Evolutionary conservation across 1,140 invertebrate genomes (phyloP), one percentile per base, ranked within the genome.

Genomic region (Frieseomelitta varia): DNA sequence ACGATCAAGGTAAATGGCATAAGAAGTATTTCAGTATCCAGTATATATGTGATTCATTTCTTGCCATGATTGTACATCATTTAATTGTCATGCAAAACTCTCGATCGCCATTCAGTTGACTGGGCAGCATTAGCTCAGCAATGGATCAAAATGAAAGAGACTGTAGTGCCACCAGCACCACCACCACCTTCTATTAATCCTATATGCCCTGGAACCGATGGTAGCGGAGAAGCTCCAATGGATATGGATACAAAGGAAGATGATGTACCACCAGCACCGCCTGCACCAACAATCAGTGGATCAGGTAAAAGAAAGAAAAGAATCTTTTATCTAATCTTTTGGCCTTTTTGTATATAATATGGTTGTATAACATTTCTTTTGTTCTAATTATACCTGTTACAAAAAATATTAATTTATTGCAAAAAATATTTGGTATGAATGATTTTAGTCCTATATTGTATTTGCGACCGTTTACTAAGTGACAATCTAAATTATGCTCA

Each of bases 71-170:
- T 27, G 11, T 69, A 61, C 39, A 58, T 81, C 63, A 51, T 77
- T 78, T 84, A 82, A 34, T 86, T 81, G 15, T 79, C 27, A 58
- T 53, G 53, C 24, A n/a, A 79, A 39, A 72, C 56, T 82, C 17
- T 53, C 55, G 39, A 51, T 73, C 53, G 11, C 80, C 79, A 78
- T 63, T 87, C 91, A 96, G 98, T 99, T 78, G 98, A 99, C 94
- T 99, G 99, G 98, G 98, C 98, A 55, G 97, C 97, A 78, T 94
- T 99, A 87, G 98, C 99, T 27, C 98, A 99, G 91, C 98, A 99
- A 96, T 99, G 99, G 99, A 99, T 99, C 85, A 97, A 98, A 92
- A 99, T 99, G 98, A 98, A 99, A 92, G 98, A 98, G 93, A 96
- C 96, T 27, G 95, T 95, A 63, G 95, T 95, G 3, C 95, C 95